A percentile compares a stretch with the other conserved stretches of the same genome.
These are phyloP conservation scores for Austrofundulus limnaeus DNA, from an alignment of 2,113 vertebrate species.

Conservation along the genomic window DNA sequence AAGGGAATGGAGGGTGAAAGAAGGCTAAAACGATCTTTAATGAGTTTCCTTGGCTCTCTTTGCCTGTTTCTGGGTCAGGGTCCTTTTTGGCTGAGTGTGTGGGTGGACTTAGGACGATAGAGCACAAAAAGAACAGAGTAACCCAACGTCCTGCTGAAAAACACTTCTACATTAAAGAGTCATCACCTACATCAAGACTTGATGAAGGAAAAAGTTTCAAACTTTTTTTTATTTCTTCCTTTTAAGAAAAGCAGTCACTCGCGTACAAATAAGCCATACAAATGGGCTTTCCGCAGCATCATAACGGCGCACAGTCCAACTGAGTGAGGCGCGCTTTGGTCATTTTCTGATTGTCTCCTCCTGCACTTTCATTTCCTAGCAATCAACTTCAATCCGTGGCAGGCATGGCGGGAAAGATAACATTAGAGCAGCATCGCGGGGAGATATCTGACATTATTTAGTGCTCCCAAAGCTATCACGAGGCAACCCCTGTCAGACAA, in stretches of 20 bases:
- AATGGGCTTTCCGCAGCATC: background rate
- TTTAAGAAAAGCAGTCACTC: background rate
- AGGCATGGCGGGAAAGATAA: constrained; percentile 55
- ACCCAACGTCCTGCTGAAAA: constrained; percentile 47
- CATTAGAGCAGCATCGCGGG: constrained; percentile 58
- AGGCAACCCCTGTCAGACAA: constrained; percentile 70
- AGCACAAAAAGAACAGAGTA: constrained; percentile 44
- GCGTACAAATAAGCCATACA: no score
- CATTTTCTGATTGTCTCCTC: constrained; percentile 53
- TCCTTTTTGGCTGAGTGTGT: constrained; percentile 66
- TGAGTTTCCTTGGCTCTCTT: constrained; percentile 72
- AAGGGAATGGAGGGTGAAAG: constrained; percentile 64
- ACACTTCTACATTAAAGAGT: constrained; percentile 50
- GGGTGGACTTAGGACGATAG: constrained; percentile 59
- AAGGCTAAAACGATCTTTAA: constrained; percentile 70
- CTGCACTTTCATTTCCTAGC: constrained; percentile 70
- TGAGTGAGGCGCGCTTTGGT: constrained; percentile 32
- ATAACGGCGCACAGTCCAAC: background rate
- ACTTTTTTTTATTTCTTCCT: constrained; percentile 4
- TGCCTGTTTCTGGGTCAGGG: constrained; percentile 76
- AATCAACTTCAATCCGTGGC: constrained; percentile 65
- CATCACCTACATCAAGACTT: constrained; percentile 46
- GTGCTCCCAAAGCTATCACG: constrained; percentile 55
- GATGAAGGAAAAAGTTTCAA: constrained; percentile 28
- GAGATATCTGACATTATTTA: constrained; percentile 70